Base-by-base conservation (phyloP, 1,140 invertebrate genomes). In the Scaptomyza pallida region DNA sequence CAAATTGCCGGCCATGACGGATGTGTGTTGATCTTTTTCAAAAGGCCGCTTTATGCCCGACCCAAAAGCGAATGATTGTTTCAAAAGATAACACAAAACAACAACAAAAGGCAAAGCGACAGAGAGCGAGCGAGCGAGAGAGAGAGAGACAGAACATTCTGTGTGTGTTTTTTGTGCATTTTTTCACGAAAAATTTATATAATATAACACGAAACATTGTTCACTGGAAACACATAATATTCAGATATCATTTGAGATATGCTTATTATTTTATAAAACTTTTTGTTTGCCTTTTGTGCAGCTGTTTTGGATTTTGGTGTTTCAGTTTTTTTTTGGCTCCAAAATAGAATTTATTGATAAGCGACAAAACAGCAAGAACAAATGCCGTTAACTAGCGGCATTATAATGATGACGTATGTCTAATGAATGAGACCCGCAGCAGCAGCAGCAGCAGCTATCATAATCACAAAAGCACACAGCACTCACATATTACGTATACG, bases 271-370 rank as follows among this genome's bases (percentile, higher is more conserved):
- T 61, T 60, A 23, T n/a, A n/a, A 15, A 17, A 5, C 13, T 48
- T 61, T 12, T 55, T 44, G 55, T 35, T 73, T 33, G 52, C 67
- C 67, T 40, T 75, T 45, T 62, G 15, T 50, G 55, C 26, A 40
- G 30, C 40, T 74, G 30, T 56, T 71, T 33, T 13, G 47, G 17
- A 52, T 33, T 44, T 44, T 67, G 61, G 13, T 60, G 41, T 48
- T 63, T 41, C 44, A 10, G 19, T 56, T 13, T 37, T 55, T 13
- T 30, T 62, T n/a, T 72, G 57, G 44, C 40, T 72, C 44, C 51
- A 64, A 72, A 75, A 78, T 75, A 83, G 72, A 79, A 83, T 72
- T 75, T 75, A 75, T 78, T 83, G 80, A 83, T 83, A 83, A 83
- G 71, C 62, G 48, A 44, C n/a, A n/a, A 52, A 5, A 35, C 47